Evolutionary conservation across 1,140 invertebrate species (phyloP).

Genomic region (Drosophila ananassae): DNA sequence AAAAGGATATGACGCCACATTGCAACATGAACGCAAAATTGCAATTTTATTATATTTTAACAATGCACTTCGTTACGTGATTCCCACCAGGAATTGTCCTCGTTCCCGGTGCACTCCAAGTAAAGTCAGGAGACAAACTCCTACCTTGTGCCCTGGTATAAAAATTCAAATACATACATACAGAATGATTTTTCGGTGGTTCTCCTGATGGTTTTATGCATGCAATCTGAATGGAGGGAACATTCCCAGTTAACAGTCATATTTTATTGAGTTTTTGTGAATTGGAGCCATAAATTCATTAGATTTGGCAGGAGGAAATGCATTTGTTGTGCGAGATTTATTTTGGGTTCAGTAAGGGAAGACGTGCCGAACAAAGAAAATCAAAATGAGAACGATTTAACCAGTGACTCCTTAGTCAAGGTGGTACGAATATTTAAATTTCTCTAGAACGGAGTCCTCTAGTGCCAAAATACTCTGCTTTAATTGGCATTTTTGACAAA

Average conservation of each 20-base stretch:
- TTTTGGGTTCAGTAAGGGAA: conserved; percentile 7
- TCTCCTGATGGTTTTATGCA: conserved; percentile 65
- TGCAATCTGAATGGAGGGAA: conserved; percentile 55
- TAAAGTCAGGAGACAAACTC: conserved; percentile 35
- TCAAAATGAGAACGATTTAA: background rate
- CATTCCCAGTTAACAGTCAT: conserved; percentile 48
- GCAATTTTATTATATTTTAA: conserved; percentile 83
- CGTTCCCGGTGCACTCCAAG: conserved; percentile 24
- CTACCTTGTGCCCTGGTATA: conserved; percentile 9
- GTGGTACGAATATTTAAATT: background rate
- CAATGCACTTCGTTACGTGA: conserved; percentile 82
- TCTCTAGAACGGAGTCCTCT: background rate
- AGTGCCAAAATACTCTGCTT: background rate
- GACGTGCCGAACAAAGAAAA: background rate
- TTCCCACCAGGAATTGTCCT: conserved; percentile 71
- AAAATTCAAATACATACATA: conserved; percentile 1
- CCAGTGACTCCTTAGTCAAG: no score
- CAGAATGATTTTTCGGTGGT: conserved; percentile 14
- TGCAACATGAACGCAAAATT: conserved; percentile 83
- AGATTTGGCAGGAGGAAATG: conserved; percentile 38
- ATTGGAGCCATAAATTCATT: conserved; percentile 65
- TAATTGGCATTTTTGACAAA: conserved; percentile 10
- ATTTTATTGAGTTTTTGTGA: conserved; percentile 63
- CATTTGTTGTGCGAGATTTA: conserved; percentile 41
- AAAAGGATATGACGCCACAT: conserved; percentile 83